These are phyloP conservation scores for Drosophila sturtevanti DNA, from an alignment of 1,140 invertebrate species.

Conservation along the genomic window DNA sequence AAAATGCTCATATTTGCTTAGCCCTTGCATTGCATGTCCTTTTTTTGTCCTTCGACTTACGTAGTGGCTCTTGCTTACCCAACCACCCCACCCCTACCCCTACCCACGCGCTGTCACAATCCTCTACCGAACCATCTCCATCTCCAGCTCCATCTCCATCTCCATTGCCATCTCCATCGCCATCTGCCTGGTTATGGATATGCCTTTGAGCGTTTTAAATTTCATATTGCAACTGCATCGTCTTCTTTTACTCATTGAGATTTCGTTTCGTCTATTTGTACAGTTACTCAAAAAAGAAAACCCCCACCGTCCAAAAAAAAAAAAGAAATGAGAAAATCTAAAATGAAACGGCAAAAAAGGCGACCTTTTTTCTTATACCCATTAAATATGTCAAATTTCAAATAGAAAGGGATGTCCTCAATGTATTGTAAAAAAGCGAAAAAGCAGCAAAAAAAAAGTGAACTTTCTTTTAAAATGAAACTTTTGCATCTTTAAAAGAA, in stretches of 20 bases:
- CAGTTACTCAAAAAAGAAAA: slow-evolving; percentile 30
- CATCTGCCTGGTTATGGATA: slow-evolving; percentile 72
- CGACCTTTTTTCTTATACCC: not conserved
- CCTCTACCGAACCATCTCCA: not conserved
- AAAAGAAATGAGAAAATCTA: not conserved
- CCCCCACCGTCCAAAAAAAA: not conserved
- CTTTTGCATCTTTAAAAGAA: no score
- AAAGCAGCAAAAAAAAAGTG: no score
- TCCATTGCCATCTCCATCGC: not conserved
- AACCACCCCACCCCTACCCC: not conserved
- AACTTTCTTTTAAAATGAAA: no score
- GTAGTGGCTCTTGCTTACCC: slow-evolving; percentile 29
- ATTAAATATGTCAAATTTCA: slow-evolving; percentile 5
- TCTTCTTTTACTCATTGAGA: slow-evolving; percentile 39
- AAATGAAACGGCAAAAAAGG: not conserved
- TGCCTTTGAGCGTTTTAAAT: slow-evolving; percentile 81
- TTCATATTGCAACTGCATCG: slow-evolving; percentile 76
- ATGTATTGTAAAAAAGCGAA: no score
- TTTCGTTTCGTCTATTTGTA: slow-evolving; percentile 46
- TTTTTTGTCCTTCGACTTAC: slow-evolving; percentile 80
- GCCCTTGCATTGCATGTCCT: slow-evolving; percentile 69
- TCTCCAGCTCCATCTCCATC: not conserved
- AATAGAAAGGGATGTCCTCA: not conserved
- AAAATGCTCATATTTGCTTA: slow-evolving; percentile 76
- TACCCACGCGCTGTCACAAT: not conserved